A percentile compares a stretch with the other conserved stretches of the same genome.
phyloP scores from a whole-genome alignment of 2,888 invertebrate genomes.

The Lycophotia porphyrea region DNA sequence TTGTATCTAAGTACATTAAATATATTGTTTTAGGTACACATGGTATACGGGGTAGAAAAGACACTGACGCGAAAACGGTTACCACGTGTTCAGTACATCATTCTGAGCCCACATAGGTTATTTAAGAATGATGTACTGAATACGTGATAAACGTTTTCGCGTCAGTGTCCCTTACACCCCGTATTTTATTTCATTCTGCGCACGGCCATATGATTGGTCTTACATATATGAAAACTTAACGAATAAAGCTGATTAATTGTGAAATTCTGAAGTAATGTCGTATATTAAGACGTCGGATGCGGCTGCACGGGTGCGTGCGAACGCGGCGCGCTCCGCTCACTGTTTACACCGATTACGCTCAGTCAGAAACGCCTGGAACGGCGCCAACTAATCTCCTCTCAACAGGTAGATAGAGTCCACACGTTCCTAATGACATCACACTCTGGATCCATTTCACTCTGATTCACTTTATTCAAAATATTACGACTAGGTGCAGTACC shows the following conservation, averaged over 20 bases:
- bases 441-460: conserved; percentile 74
- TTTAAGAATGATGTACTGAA: too few species aligned
- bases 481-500: conserved; percentile 56
- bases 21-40: not conserved
- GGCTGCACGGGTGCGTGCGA: conserved; percentile 65
- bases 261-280: not conserved
- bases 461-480: conserved; percentile 86
- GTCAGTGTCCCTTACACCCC: too few species aligned
- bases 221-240: not conserved
- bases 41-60: too few species aligned
- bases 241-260: conserved; percentile 9
- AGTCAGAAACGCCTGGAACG: conserved; percentile 77
- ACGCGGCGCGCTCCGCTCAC: conserved; percentile 53
- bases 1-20: not conserved
- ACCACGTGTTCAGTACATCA: too few species aligned
- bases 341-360: conserved; percentile 74
- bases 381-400: conserved; percentile 84
- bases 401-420: conserved; percentile 86
- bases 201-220: not conserved
- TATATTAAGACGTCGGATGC: conserved; percentile 6
- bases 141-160: too few species aligned
- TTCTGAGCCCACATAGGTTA: too few species aligned
- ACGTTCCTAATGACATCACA: conserved; percentile 83
- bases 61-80: too few species aligned
- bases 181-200: not conserved